Percentiles rank a stretch among this genome's conserved stretches.
Evolutionary conservation across 2,888 invertebrate genomes (phyloP).

Genomic region (Cryptocephalus moraei): DNA sequence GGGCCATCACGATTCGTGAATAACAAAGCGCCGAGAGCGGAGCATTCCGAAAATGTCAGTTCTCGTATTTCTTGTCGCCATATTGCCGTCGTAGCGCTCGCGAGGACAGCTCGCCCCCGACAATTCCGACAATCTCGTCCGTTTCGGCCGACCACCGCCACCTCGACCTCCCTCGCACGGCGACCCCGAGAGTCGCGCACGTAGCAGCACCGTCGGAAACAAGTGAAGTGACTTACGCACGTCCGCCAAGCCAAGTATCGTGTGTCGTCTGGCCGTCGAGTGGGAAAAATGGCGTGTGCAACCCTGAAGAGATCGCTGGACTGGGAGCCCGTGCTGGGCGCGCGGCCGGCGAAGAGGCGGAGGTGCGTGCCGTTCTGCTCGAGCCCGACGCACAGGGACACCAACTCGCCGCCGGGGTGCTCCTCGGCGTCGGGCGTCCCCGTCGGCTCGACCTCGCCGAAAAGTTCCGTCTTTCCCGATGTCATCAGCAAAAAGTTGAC

Average conservation of each 20-base stretch:
- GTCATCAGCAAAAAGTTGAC: conserved; percentile 74
- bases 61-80: conserved; percentile 30
- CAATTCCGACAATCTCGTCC: background rate
- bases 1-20: background rate
- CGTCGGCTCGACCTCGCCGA: conserved; percentile 32
- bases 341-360: conserved; percentile 78
- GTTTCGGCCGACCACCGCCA: too few species aligned
- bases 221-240: conserved; percentile 20
- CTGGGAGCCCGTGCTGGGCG: conserved; percentile 85
- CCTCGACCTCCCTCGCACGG: background rate
- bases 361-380: conserved; percentile 84
- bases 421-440: conserved; percentile 32
- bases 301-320: conserved; percentile 91
- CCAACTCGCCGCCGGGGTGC: conserved; percentile 20
- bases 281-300: conserved; percentile 90
- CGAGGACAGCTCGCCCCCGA: conserved; percentile 14
- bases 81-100: conserved; percentile 24
- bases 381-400: conserved; percentile 40
- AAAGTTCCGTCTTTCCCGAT: conserved; percentile 72
- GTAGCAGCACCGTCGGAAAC: conserved; percentile 15
- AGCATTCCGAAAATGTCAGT: conserved; percentile 24
- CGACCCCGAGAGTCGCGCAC: conserved; percentile 16
- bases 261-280: conserved; percentile 1
- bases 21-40: background rate
- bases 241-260: conserved; percentile 1